Percentiles rank a stretch among this genome's conserved stretches.
phyloP scores from a whole-genome alignment of 1,140 invertebrate genomes.

The Carposina sasakii region DNA sequence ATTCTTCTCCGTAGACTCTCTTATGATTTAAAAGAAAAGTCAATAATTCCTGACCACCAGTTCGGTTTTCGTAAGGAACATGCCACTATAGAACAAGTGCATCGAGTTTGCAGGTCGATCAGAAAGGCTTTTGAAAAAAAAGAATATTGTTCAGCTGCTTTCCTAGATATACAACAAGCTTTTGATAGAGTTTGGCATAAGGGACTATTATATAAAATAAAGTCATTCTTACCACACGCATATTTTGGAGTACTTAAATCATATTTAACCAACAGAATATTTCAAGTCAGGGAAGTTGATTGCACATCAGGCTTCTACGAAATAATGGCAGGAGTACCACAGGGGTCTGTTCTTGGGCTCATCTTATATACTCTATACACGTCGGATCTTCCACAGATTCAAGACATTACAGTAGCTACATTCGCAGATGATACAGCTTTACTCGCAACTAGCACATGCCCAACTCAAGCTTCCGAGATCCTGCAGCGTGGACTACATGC shows the following conservation, averaged over 20 bases:
- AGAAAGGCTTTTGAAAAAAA: too few relatives aligned
- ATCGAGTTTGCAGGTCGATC: slow-evolving; percentile 20
- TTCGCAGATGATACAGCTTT: slow-evolving; percentile 8
- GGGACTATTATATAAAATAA: slow-evolving; percentile 33
- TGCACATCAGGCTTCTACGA: slow-evolving; percentile 3
- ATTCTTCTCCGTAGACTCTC: slow-evolving; percentile 30
- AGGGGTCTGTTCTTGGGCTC: slow-evolving; percentile 3
- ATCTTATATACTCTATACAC: slow-evolving; percentile 5
- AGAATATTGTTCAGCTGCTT: slow-evolving; percentile 15
- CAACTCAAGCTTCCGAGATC: too few relatives aligned
- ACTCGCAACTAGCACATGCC: too few relatives aligned
- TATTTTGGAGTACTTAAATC: slow-evolving; percentile 3
- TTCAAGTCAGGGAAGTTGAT: slow-evolving; percentile 5
- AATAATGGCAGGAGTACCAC: slow-evolving; percentile 1
- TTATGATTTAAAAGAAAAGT: too few relatives aligned
- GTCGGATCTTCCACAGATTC: not conserved
- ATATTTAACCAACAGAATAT: slow-evolving; percentile 3
- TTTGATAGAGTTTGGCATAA: slow-evolving; percentile 28
- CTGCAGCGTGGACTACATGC: too few relatives aligned
- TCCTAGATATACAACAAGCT: slow-evolving; percentile 32
- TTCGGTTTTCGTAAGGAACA: slow-evolving; percentile 38
- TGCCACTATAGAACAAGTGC: slow-evolving; percentile 30
- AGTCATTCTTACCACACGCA: too few relatives aligned
- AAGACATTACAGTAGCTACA: not conserved
- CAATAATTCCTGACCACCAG: slow-evolving; percentile 34